Conservation (phyloP, 2,797 vertebrate species). For the Chloroceryle inda region DNA sequence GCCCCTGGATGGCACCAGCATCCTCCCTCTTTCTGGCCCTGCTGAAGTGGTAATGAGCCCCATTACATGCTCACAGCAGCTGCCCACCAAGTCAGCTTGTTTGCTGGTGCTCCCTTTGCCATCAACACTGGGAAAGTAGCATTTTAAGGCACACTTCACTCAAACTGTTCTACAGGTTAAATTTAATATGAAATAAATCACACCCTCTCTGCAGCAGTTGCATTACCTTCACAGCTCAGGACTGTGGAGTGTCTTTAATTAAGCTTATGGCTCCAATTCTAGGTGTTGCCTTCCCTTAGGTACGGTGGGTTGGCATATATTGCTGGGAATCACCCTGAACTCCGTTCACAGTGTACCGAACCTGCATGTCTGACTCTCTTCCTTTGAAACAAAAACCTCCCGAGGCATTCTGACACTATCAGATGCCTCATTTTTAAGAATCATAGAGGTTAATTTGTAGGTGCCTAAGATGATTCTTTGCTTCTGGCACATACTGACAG, state of each 20-base stretch:
- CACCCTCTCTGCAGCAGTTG: neutral
- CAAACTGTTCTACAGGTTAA: neutral
- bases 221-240: neutral
- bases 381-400: neutral
- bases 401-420: neutral
- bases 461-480: neutral
- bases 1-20: neutral
- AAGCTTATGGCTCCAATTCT: neutral
- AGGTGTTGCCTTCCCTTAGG: neutral
- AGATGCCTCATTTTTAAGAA: neutral
- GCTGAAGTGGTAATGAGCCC: neutral
- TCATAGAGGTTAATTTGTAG: neutral
- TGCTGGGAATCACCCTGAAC: neutral
- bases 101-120: neutral
- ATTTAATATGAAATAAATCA: neutral
- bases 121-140: neutral
- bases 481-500: neutral
- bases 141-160: neutral
- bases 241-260: neutral
- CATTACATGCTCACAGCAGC: neutral
- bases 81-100: accelerated
- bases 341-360: neutral
- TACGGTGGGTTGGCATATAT: accelerated
- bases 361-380: neutral
- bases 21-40: neutral